Evolutionary conservation across 1,140 invertebrate genomes (phyloP), one percentile per base, ranked within the genome.

Genomic region (Trichomalopsis sarcophagae): DNA sequence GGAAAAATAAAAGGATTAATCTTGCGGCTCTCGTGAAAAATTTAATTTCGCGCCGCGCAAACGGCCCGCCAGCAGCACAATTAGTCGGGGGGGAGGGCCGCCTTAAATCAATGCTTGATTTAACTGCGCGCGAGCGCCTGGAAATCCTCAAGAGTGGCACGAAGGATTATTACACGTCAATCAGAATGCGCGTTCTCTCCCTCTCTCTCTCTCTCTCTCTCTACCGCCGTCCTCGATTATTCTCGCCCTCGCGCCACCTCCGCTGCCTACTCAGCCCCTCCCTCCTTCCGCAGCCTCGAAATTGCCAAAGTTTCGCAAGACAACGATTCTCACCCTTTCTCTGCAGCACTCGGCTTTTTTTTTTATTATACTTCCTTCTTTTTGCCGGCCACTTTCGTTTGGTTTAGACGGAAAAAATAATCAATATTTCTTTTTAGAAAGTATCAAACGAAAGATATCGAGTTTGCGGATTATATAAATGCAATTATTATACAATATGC

Each of bases 261-360:
- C 68, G 44, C 23, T 4, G 33, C 50, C 76, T 50, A 62, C 55
- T 21, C 55, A 21, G 1, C 17, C 55, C 44, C 47, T 50, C 17
- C 17, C 55, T 23, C 47, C 74, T 62, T 62, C 7, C 55, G 55
- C 30, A 66, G 76, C 71, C 85, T 89, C 86, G 86, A 89, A 89
- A 90, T 90, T 90, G 88, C 88, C 68, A 90, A 90, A 90, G 86
- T 90, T 90, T 88, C 83, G 87, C 87, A 89, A 88, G 88, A 90
- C 82, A 88, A 88, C 86, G 86, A 86, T 89, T 86, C 87, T 84
- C 84, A 9, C n/a, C 62, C 7, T 23, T 33, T 69, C n/a, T 33
- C 27, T n/a, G 10, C 21, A 44, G 14, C 33, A 36, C 33, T 68
- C n/a, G 40, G 44, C 47, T 71, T n/a, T n/a, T 17, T n/a, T 17